Base-by-base conservation (phyloP, 2,888 invertebrate species). In the Himalopsyche tibetana region DNA sequence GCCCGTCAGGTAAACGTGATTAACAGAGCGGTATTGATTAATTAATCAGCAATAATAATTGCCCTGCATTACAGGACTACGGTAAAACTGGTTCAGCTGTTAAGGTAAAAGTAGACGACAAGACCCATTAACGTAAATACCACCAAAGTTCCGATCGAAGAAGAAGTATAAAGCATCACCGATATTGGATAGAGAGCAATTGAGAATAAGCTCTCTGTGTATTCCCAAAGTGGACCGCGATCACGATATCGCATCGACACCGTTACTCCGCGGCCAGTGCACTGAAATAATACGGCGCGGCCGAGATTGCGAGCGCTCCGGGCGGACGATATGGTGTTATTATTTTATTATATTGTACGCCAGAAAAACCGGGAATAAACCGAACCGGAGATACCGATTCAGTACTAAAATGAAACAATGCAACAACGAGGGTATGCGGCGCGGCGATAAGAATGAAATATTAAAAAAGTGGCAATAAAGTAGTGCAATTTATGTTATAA, bases 281-380 rank as follows among this genome's bases (percentile, higher is more conserved):
- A 12, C 28, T 38, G 12, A 74, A 74, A 38, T 74, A 74, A 74
- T 74, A 74, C 74, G 9, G 38, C 15, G 74, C 74, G 74, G 15
- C 74, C 74, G 74, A 74, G 28, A 74, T 63, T 19, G 51, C 63
- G 19, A 9, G 19, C 74, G 74, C 74, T 74, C 74, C 9, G 74
- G 36, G 28, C 74, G 19, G 74, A 74, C 36, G 74, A 74, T 51
- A 51, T 51, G 51, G 15, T 51, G 15, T 15, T 51, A 51, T 63
- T 19, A 28, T 74, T 38, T 74, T 19, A 74, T 74, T 63, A 9
- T 74, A 4, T 74, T 28, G 74, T 38, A 74, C 19, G 74, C 36
- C 74, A n/a, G 74, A 74, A 74, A 63, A 74, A 74, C 74, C 74
- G 74, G 74, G 74, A 74, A 74, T 15, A 51, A 51, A 74, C 19